Evolutionary conservation across 2,888 invertebrate genomes (phyloP).

Genomic region (Lottia scabra): DNA sequence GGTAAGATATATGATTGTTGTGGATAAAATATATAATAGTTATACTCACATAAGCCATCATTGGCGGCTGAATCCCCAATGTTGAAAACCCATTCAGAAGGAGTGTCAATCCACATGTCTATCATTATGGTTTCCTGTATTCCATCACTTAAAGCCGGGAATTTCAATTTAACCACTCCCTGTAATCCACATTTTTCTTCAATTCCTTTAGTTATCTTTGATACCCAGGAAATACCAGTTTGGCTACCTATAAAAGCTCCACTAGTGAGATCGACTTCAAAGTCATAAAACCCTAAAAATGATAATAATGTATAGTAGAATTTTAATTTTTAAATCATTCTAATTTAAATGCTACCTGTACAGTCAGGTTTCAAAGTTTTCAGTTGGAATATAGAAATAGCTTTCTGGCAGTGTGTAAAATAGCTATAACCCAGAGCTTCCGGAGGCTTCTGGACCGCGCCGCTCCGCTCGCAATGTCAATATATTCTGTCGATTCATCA

Average conservation of each 20-base stretch:
- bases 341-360: too few relatives aligned
- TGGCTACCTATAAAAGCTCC: background rate
- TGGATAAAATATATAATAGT: too few relatives aligned
- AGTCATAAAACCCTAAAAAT: background rate
- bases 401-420: too few relatives aligned
- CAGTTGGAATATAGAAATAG: too few relatives aligned
- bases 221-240: background rate
- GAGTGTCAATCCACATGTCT: conserved; percentile 15
- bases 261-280: background rate
- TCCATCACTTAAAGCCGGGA: conserved; percentile 6
- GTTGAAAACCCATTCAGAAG: conserved; percentile 27
- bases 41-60: conserved; percentile 24
- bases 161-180: conserved; percentile 18
- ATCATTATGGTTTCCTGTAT: conserved; percentile 1
- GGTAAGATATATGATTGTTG: too few relatives aligned
- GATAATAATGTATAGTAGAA: background rate
- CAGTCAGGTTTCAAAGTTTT: too few relatives aligned
- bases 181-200: conserved; percentile 3
- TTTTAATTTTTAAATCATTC: too few relatives aligned
- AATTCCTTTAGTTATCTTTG: background rate
- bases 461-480: too few relatives aligned
- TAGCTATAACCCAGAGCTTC: too few relatives aligned
- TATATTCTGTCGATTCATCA: too few relatives aligned
- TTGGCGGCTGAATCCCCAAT: conserved; percentile 27
- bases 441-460: too few relatives aligned